Base-by-base conservation (phyloP, 2,888 invertebrate species). In the Eupithecia pulchellata region DNA sequence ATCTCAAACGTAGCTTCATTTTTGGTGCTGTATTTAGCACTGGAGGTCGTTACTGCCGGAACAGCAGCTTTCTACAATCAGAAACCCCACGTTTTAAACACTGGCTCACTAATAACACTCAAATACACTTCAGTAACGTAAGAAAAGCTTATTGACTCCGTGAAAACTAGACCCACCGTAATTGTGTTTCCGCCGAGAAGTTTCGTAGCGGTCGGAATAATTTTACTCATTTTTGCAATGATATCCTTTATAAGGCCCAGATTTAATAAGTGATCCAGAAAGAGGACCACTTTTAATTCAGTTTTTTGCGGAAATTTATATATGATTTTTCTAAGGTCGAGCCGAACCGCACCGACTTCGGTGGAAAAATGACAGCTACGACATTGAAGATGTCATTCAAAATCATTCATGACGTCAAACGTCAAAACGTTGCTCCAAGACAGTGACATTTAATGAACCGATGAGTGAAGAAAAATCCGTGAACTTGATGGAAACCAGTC, bases 1-100 rank as follows among this genome's bases (percentile, higher is more conserved):
- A 95, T 95, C 88, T 96, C 96, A 81, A 96, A 96, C 17, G 91
- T 90, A 13, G 95, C 95, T 86, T 96, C 96, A 11, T 95, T 95
- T 75, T 95, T 61, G 13, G 61, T 61, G 14, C 61, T 92, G 85
- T 95, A 96, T 81, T 95, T 95, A 76, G 91, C 92, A 78, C 94
- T 95, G 68, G 88, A 79, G 20, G 86, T 82, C 57, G 86, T 75
- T 63, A 84, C 83, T 75, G 84, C 86, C 72, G 92, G 91, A 72
- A 84, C 84, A 73, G 86, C 84, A 71, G 85, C 82, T 89, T 93
- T 94, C 94, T 94, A 89, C 75, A 90, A 91, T 73, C 55, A 76
- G 64, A 73, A 69, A 69, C 20, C 61, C 20, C 13, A 30, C 58
- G 8, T 60, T 29, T 60, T 60, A 32, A 0, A 30, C n/a, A 60